phyloP scores from a whole-genome alignment of 2,797 vertebrate genomes.

The Gymnopithys bicolor region DNA sequence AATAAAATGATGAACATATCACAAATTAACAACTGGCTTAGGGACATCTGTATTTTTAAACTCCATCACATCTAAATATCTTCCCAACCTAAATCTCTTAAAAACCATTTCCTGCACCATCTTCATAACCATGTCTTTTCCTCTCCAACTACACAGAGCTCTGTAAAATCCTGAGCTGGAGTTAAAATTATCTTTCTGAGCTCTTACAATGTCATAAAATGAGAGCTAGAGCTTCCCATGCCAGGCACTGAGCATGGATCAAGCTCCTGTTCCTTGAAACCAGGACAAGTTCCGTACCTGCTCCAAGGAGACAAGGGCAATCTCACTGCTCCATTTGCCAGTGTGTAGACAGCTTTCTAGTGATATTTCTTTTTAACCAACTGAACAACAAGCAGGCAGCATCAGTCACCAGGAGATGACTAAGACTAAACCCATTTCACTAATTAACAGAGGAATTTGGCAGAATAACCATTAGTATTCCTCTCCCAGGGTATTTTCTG shows the following conservation, averaged over 20 bases:
- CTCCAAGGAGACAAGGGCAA: not conserved
- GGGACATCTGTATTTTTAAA: not conserved
- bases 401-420: not conserved
- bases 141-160: fast-evolving
- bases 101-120: not conserved
- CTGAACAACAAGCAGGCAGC: not conserved
- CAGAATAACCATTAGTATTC: not conserved
- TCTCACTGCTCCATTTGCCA: not conserved
- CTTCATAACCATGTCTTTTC: not conserved
- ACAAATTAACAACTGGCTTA: not conserved
- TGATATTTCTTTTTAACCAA: not conserved
- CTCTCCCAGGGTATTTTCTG: not conserved
- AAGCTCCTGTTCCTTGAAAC: not conserved
- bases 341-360: not conserved
- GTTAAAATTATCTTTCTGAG: not conserved
- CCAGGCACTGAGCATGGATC: not conserved
- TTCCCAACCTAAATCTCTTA: not conserved
- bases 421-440: not conserved
- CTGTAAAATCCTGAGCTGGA: not conserved
- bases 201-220: not conserved
- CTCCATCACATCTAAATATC: not conserved
- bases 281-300: not conserved
- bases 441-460: not conserved
- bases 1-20: not conserved
- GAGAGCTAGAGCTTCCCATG: not conserved